Evolutionary conservation across 2,888 invertebrate genomes (phyloP).

Genomic region (Nemurella pictetii): DNA sequence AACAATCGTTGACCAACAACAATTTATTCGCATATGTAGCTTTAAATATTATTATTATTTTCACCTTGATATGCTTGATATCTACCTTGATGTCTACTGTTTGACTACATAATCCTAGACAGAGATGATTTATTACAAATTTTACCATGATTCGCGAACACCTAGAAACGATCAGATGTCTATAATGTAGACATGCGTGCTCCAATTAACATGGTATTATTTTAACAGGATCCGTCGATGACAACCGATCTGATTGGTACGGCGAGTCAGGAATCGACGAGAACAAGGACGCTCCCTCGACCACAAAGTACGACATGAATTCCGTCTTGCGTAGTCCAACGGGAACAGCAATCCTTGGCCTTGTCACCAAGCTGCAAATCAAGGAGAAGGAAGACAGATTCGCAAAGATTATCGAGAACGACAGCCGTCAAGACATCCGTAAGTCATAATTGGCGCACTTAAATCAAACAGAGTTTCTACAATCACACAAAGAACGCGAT

Average conservation of each 20-base stretch:
- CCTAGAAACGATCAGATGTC: too few species aligned
- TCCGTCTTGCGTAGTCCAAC: conserved; percentile 54
- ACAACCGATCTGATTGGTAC: conserved; percentile 52
- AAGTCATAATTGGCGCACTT: neutral
- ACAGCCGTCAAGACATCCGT: conserved; percentile 18
- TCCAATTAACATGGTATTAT: too few species aligned
- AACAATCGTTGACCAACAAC: too few species aligned
- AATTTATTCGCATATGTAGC: too few species aligned
- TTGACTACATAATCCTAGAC: too few species aligned
- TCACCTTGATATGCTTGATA: too few species aligned
- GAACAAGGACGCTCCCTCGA: neutral
- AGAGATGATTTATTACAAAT: too few species aligned
- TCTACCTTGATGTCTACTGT: too few species aligned
- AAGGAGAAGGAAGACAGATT: conserved; percentile 48
- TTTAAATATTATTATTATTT: too few species aligned
- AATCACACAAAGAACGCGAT: neutral
- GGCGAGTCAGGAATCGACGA: conserved; percentile 53
- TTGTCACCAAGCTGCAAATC: conserved; percentile 56
- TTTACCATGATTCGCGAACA: too few species aligned
- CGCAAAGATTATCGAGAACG: conserved; percentile 40
- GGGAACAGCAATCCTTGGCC: conserved; percentile 54
- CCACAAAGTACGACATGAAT: conserved; percentile 51
- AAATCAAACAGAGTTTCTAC: neutral
- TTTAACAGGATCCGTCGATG: conserved; percentile 32
- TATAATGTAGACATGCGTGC: too few species aligned